These are phyloP conservation scores for Sardinella longiceps DNA, from an alignment of 2,797 vertebrate species.

Conservation along the genomic window DNA sequence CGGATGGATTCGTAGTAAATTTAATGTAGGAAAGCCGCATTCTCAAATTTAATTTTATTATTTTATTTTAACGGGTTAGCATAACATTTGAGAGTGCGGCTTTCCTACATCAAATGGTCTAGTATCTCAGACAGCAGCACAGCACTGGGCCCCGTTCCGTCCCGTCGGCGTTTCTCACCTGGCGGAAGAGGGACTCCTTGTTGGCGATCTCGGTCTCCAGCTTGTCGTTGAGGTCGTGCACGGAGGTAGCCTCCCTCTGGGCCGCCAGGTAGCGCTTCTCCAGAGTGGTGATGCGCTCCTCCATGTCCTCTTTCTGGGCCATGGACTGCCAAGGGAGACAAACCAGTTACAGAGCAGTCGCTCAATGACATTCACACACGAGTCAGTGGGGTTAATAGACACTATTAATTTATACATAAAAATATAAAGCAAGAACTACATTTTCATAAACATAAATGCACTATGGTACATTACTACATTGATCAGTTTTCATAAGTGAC, in stretches of 20 bases:
- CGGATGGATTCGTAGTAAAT: too few relatives aligned
- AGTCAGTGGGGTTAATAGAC: too few relatives aligned
- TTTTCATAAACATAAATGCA: too few relatives aligned
- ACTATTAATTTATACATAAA: too few relatives aligned
- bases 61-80: too few relatives aligned
- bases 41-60: too few relatives aligned
- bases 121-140: not conserved
- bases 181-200: slow-evolving; percentile 90
- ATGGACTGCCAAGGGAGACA: slow-evolving; percentile 77
- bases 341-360: not conserved
- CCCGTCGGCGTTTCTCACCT: slow-evolving; percentile 73
- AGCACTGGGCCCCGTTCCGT: not conserved
- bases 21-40: too few relatives aligned
- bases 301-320: slow-evolving; percentile 98
- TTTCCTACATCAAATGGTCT: too few relatives aligned
- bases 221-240: slow-evolving; percentile 97
- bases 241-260: slow-evolving; percentile 94
- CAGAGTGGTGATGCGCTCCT: slow-evolving; percentile 95
- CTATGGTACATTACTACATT: too few relatives aligned
- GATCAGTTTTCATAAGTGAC: too few relatives aligned
- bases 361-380: not conserved
- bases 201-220: slow-evolving; percentile 98
- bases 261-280: slow-evolving; percentile 98
- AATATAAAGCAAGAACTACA: too few relatives aligned
- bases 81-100: too few relatives aligned